Base-by-base conservation (phyloP, 2,797 vertebrate species). In the Borostomias antarcticus region DNA sequence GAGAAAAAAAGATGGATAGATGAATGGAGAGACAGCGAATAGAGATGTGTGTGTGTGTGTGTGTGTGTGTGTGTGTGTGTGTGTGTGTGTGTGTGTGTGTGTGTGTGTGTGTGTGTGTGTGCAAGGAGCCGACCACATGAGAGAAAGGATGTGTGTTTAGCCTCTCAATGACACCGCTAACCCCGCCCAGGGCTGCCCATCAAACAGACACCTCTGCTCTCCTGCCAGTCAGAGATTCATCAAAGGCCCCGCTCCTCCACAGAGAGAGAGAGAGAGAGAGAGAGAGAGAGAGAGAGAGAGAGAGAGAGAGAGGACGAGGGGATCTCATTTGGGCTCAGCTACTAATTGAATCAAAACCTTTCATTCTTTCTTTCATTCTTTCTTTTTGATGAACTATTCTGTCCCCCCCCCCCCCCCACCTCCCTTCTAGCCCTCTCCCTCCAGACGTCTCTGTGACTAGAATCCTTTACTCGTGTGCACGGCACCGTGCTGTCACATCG, bases 401-500 rank as follows among this genome's bases (percentile, higher is more conserved):
- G 2, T 50, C 19, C 8, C 47, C 3, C n/a, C 19, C 47, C n/a
- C 47, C 53, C 40, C 32, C 65, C 23, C 48, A 1, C 73, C 43
- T 48, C 30, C 52, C 48, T 13, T 58, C 62, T 43, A 8, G 25
- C 64, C 37, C 58, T 59, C 35, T 58, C 52, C 35, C 7, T 51
- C 54, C 56, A 28, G 35, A 47, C 58, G 32, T 28, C 50, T 58
- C 45, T 6, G 53, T 62, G 28, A 52, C 53, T 64, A 21, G 45
- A 25, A 47, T 21, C 33, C 50, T 64, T 33, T 28, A 8, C 37
- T 45, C 35, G n/a, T 30, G 40, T 30, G 26, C 25, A 45, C 47
- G 47, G 66, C 70, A 25, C 21, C 8, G 58, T 26, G 47, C 66
- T 62, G 74, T 61, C 72, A 79, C 73, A 63, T 51, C 61, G 61